A percentile compares a stretch with the other conserved stretches of the same genome.
Evolutionary conservation across 2,113 vertebrate species (phyloP).

Genomic region (Scolopax mira): DNA sequence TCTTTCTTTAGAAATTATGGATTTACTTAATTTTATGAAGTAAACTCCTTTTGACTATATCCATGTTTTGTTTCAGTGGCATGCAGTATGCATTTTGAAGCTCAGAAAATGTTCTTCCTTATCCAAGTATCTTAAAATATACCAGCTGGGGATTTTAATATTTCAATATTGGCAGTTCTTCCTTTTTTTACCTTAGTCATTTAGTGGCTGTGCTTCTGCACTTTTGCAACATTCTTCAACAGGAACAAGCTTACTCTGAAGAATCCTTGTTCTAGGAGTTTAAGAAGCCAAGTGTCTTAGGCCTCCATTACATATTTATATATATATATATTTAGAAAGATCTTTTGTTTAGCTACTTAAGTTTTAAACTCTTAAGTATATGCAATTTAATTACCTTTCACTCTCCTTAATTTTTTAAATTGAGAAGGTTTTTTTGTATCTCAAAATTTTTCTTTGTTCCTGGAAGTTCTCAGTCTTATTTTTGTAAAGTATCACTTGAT

Average conservation of each 20-base stretch:
- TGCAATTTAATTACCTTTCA: conserved; percentile 4
- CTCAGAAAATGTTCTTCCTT: not conserved
- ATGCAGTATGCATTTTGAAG: not conserved
- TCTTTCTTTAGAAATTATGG: not conserved
- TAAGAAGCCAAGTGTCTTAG: not conserved
- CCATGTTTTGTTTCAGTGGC: not conserved
- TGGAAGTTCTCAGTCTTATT: not conserved
- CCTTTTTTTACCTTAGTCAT: not conserved
- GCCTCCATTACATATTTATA: not conserved
- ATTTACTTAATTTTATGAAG: not conserved
- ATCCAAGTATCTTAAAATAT: not conserved
- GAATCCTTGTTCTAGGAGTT: not conserved
- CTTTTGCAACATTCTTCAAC: not conserved
- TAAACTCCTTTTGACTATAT: not conserved
- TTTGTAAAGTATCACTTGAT: not conserved
- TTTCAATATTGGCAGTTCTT: not conserved
- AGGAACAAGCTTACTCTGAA: not conserved
- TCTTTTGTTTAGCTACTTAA: not conserved
- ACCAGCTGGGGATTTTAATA: not conserved
- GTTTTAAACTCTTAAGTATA: not conserved
- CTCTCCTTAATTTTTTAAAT: not conserved
- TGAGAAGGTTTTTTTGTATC: not conserved
- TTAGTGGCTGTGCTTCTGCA: not conserved
- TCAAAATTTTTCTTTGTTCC: not conserved
- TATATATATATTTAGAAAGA: not conserved